A percentile compares a stretch with the other conserved stretches of the same genome.
Conservation (phyloP, 2,797 vertebrate genomes). For the Gambelia wislizenii region DNA sequence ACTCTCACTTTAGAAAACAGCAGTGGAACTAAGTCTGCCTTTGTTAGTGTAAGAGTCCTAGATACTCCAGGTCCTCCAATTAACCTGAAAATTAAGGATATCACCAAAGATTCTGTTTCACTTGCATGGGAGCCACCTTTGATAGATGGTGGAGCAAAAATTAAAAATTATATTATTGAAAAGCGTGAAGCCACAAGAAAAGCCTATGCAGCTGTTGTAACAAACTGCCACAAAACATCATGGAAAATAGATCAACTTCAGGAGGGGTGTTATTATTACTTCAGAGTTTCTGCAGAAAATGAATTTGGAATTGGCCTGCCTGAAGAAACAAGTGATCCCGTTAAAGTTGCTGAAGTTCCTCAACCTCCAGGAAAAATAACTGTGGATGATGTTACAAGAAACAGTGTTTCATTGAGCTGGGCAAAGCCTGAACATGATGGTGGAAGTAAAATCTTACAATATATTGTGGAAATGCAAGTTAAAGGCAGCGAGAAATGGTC, state of each 20-base stretch:
- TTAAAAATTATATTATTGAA: slow-evolving; percentile 97
- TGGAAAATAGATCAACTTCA: slow-evolving; percentile 96
- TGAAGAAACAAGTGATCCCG: slow-evolving; percentile 87
- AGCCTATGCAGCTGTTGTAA: slow-evolving; percentile 93
- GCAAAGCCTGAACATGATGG: slow-evolving; percentile 97
- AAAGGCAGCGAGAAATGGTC: slow-evolving; percentile 96
- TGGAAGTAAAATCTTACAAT: slow-evolving; percentile 95
- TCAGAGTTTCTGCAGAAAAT: slow-evolving; percentile 95
- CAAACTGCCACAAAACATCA: slow-evolving; percentile 94
- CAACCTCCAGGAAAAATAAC: slow-evolving; percentile 94
- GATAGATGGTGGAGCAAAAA: slow-evolving; percentile 95
- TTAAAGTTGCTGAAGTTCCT: slow-evolving; percentile 97
- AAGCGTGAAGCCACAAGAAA: slow-evolving; percentile 98
- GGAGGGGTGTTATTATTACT: slow-evolving; percentile 97
- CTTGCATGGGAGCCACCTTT: slow-evolving; percentile 93
- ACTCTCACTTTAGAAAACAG: slow-evolving; percentile 91
- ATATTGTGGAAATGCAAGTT: slow-evolving; percentile 94
- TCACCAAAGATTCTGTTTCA: slow-evolving; percentile 95
- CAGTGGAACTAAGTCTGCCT: slow-evolving; percentile 93
- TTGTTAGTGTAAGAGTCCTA: slow-evolving; percentile 93
- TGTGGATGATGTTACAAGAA: slow-evolving; percentile 95
- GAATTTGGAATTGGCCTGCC: slow-evolving; percentile 93
- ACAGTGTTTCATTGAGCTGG: slow-evolving; percentile 95
- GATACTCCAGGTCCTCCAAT: slow-evolving; percentile 95
- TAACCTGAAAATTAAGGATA: slow-evolving; percentile 92